Base-by-base conservation (phyloP, 1,140 invertebrate genomes). In the Potamilus streckersoni region DNA sequence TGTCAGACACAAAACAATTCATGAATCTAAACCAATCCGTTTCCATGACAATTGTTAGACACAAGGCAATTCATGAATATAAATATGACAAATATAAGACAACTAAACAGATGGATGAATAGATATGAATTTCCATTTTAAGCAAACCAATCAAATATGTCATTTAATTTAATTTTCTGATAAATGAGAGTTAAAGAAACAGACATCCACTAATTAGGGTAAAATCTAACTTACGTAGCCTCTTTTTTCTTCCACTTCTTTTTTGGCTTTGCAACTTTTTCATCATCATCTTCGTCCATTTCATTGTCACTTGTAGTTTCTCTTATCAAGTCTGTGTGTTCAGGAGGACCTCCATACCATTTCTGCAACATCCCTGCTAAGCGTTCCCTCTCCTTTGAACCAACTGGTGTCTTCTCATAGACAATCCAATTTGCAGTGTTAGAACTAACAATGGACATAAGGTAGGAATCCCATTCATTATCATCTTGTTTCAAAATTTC, bases 361-460 rank as follows among this genome's bases (percentile, higher is more conserved):
- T 71, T 68, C 49, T 83, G 74, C 62, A 87, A 72, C 27, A 85
- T 62, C 38, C 79, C 80, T 55, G 71, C 27, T 57, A 88, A 73
- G 16, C 83, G 80, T 72, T 84, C 81, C 49, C 80, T 77, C 14
- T 72, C 70, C 27, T 71, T 19, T 49, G 70, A 31, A 14, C 75
- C 75, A 31, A 66, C 59, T 61, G 75, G 69, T 56, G 75, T 86
- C 49, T 74, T 80, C 72, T 88, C 79, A 79, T 86, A 80, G 0
- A 88, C 88, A 62, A 89, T 79, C 87, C 85, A 87, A 55, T 85
- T 84, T 12, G 88, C 87, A 31, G 87, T 88, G 31, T 84, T 67
- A 49, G 79, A 61, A 72, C 84, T 86, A 23, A 89, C 31, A 23
- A 82, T 76, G 11, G 85, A 84, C 72, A 89, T 70, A 38, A 89